Percentiles rank a stretch among this genome's conserved stretches.
These are phyloP conservation scores for Paraescarpia echinospica DNA, from an alignment of 1,140 invertebrate species.

Conservation along the genomic window DNA sequence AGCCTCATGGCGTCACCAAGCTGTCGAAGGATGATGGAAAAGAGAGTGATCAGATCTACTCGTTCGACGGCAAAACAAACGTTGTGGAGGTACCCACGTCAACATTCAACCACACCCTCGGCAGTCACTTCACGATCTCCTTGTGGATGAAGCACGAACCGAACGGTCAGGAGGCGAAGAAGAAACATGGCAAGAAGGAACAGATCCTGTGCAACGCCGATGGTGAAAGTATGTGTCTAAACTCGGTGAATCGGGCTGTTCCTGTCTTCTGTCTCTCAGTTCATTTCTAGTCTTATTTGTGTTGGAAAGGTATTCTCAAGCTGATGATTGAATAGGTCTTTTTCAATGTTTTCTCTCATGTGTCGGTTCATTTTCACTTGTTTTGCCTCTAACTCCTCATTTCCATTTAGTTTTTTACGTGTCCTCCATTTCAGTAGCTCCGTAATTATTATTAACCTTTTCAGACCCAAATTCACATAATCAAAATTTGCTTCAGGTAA, in stretches of 20 bases:
- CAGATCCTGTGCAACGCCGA: slow-evolving; percentile 94
- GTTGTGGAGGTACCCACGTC: slow-evolving; percentile 68
- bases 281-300: too few relatives aligned
- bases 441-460: too few relatives aligned
- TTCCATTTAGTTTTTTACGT: too few relatives aligned
- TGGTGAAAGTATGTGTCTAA: slow-evolving; percentile 82
- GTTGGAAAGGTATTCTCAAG: too few relatives aligned
- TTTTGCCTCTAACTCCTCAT: too few relatives aligned
- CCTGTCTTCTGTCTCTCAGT: neutral
- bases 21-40: slow-evolving; percentile 87
- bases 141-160: slow-evolving; percentile 88
- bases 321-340: too few relatives aligned
- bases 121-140: slow-evolving; percentile 81
- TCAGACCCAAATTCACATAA: too few relatives aligned
- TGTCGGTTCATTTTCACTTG: too few relatives aligned
- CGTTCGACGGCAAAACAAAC: slow-evolving; percentile 85
- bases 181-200: slow-evolving; percentile 68
- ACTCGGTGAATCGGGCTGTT: neutral
- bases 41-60: slow-evolving; percentile 88
- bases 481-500: too few relatives aligned
- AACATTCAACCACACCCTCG: slow-evolving; percentile 60
- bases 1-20: slow-evolving; percentile 67
- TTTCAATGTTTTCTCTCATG: too few relatives aligned
- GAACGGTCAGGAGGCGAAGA: slow-evolving; percentile 60
- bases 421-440: too few relatives aligned